phyloP scores from a whole-genome alignment of 2,888 invertebrate species.

The Pristionchus entomophagus region DNA sequence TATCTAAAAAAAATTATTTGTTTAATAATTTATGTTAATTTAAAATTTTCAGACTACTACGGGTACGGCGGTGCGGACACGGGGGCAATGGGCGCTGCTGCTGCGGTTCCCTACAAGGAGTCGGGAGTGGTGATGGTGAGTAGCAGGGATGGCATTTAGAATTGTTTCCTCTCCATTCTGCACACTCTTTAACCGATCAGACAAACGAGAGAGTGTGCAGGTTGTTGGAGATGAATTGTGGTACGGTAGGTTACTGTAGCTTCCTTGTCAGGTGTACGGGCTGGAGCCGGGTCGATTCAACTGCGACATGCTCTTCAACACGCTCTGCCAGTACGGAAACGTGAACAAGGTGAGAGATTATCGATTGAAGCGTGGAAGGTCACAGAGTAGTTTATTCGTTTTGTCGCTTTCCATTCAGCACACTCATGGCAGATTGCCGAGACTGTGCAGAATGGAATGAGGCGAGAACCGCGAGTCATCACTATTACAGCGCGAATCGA shows the following conservation, averaged over 20 bases:
- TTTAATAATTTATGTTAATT: background rate
- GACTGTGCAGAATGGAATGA: no score
- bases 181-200: no score
- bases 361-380: background rate
- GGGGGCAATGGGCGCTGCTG: no score
- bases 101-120: background rate
- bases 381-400: no score
- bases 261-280: conserved; percentile 94
- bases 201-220: background rate
- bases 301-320: conserved; percentile 95
- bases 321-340: conserved; percentile 98
- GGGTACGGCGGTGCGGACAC: conserved; percentile 8
- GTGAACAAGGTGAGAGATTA: conserved; percentile 87
- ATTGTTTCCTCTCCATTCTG: no score
- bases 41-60: conserved; percentile 41
- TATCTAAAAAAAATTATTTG: no score
- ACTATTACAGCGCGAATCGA: background rate
- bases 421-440: no score
- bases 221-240: background rate
- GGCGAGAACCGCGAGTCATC: no score
- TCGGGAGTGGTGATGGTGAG: conserved; percentile 45
- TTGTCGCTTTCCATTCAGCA: no score
- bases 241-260: conserved; percentile 78
- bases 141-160: background rate
- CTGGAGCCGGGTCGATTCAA: conserved; percentile 93